Base-by-base conservation (phyloP, 2,113 vertebrate genomes). In the Mormoops blainvillei region DNA sequence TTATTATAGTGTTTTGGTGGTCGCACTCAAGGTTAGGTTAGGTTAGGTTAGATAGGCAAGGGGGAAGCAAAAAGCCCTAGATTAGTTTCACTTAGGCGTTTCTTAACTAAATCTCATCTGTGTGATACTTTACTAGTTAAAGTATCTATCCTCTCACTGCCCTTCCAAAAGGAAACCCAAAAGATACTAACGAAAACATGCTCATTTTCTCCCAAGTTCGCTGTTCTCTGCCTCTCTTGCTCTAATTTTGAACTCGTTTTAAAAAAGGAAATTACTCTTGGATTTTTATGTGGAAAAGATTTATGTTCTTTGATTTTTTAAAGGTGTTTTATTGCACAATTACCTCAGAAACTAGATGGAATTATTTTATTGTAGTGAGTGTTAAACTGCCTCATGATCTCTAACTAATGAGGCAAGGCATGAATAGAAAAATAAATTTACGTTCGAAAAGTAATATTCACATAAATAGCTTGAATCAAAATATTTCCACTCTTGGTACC, bases 161-260 rank as follows among this genome's bases (percentile, higher is more conserved):
- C 41, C 38, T 91, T 76, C 56, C 52, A 74, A 26, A 93, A 77
- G 68, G 73, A 93, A 94, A 74, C 50, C 54, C 50, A 89, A 94
- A 67, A 76, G 36, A 41, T 74, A 9, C 41, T 70, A 71, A 43
- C 43, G 56, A 93, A 91, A 83, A 78, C 41, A 20, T 54, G 20
- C 45, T 78, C 4, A 16, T 96, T 85, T 82, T 84, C 61, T 85
- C 20, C n/a, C 26, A n/a, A 54, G 12, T 78, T 95, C 61, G 65
- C 52, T 68, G 19, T 81, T 80, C n/a, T 36, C 24, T 28, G 3
- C 56, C 12, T 68, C 31, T 90, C 33, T 54, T 48, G 48, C 61
- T 89, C 24, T 88, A 33, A 73, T 96, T 95, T 83, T 89, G 41
- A 92, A 87, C 65, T 70, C 89, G n/a, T 52, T 43, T 80, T 85